These are phyloP conservation scores for Ancistrus triradiatus DNA, from an alignment of 2,113 vertebrate genomes.

Conservation along the genomic window DNA sequence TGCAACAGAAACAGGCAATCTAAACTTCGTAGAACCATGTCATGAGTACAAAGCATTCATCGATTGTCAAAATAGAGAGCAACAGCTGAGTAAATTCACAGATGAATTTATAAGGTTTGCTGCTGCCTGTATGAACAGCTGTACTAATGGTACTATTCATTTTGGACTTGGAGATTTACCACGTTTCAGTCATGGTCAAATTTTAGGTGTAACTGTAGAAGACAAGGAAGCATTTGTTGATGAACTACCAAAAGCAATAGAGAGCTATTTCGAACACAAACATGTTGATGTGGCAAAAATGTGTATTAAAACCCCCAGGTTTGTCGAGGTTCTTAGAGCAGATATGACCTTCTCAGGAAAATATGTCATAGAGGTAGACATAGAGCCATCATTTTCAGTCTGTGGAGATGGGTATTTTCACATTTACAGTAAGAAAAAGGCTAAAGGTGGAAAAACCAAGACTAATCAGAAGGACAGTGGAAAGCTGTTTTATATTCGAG, in stretches of 20 bases:
- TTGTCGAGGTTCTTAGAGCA: slow-evolving; percentile 72
- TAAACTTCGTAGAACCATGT: slow-evolving; percentile 61
- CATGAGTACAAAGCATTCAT: slow-evolving; percentile 65
- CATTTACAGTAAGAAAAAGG: slow-evolving; percentile 40
- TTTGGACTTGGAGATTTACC: slow-evolving; percentile 62
- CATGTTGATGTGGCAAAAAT: slow-evolving; percentile 55
- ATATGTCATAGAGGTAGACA: slow-evolving; percentile 77
- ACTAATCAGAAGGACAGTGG: no score
- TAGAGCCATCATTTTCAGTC: slow-evolving; percentile 61
- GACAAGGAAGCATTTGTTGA: slow-evolving; percentile 50
- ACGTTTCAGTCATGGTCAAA: slow-evolving; percentile 66
- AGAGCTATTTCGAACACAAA: slow-evolving; percentile 54
- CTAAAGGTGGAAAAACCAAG: slow-evolving; percentile 10
- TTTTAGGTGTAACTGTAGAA: slow-evolving; percentile 63
- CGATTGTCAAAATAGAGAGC: slow-evolving; percentile 32
- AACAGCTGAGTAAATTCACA: slow-evolving; percentile 57
- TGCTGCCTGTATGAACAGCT: slow-evolving; percentile 65
- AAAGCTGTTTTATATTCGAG: slow-evolving; percentile 60
- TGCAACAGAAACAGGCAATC: slow-evolving; percentile 58
- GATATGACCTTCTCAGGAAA: slow-evolving; percentile 61
- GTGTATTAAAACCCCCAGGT: slow-evolving; percentile 70
- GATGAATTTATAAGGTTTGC: slow-evolving; percentile 57
- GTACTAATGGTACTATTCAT: slow-evolving; percentile 69
- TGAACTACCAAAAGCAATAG: slow-evolving; percentile 30
- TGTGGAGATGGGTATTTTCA: slow-evolving; percentile 63